A percentile compares a stretch with the other conserved stretches of the same genome.
These are phyloP conservation scores for Maconellicoccus hirsutus DNA, from an alignment of 1,140 invertebrate genomes.

Conservation along the genomic window DNA sequence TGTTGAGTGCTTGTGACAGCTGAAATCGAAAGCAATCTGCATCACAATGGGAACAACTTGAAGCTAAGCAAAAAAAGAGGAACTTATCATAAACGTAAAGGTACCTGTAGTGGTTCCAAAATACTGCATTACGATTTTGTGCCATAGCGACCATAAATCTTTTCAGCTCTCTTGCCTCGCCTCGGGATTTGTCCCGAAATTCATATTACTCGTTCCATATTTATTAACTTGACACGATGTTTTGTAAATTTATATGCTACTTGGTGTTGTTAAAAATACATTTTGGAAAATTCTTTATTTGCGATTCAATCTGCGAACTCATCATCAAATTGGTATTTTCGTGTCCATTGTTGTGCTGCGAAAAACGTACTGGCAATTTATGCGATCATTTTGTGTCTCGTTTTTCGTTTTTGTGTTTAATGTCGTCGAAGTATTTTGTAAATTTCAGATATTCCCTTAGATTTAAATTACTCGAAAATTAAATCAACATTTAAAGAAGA, in stretches of 20 bases:
- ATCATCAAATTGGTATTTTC: background rate
- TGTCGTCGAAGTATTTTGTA: too few relatives aligned
- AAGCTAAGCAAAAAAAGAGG: background rate
- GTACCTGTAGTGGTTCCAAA: background rate
- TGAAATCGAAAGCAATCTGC: slow-evolving; percentile 21
- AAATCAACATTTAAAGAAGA: too few relatives aligned
- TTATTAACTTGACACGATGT: background rate
- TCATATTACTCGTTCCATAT: background rate
- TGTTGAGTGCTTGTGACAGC: slow-evolving; percentile 14
- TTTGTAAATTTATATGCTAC: slow-evolving; percentile 10
- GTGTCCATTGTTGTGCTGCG: background rate
- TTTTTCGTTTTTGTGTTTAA: background rate
- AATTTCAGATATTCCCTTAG: too few relatives aligned
- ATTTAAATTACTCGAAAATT: too few relatives aligned
- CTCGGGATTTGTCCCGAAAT: background rate
- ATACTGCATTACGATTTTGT: background rate
- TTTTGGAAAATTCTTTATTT: background rate
- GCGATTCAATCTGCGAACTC: background rate
- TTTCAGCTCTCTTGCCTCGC: background rate
- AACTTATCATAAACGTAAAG: background rate
- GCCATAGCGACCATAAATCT: background rate
- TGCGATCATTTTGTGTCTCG: background rate
- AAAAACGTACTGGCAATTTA: background rate
- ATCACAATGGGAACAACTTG: slow-evolving; percentile 12
- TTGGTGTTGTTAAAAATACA: background rate